These are phyloP conservation scores for Drosophila kepulauana DNA, from an alignment of 1,140 invertebrate species.

Conservation along the genomic window DNA sequence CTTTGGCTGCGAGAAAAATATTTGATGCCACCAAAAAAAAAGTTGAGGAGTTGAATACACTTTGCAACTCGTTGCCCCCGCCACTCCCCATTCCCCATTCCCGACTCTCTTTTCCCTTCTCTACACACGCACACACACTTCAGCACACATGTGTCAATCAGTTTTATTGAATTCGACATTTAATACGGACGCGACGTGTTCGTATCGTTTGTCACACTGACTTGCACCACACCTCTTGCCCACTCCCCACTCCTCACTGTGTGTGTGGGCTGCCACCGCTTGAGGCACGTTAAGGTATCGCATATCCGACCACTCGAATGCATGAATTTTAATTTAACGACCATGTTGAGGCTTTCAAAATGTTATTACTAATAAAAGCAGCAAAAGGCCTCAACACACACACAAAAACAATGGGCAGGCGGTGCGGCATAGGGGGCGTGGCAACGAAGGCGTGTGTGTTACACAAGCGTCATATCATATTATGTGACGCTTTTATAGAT, in stretches of 20 bases:
- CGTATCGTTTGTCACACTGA: constrained; percentile 32
- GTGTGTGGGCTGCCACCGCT: constrained; percentile 23
- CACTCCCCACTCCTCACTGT: neutral
- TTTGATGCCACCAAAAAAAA: constrained; percentile 65
- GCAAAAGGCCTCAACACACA: neutral
- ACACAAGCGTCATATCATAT: constrained; percentile 4
- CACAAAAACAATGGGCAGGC: constrained; percentile 27
- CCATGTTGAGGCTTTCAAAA: constrained; percentile 74
- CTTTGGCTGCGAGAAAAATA: constrained; percentile 29
- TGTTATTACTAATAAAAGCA: constrained; percentile 80
- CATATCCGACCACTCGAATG: constrained; percentile 54
- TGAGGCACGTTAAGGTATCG: constrained; percentile 34
- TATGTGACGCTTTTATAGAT: constrained; percentile 42
- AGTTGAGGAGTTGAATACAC: no score
- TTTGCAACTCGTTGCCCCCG: constrained; percentile 7
- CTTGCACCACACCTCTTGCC: neutral
- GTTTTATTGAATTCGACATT: constrained; percentile 82
- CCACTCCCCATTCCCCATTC: no score
- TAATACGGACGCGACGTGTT: constrained; percentile 56
- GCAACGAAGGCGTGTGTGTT: neutral
- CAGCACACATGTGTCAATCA: constrained; percentile 72
- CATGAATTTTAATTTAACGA: constrained; percentile 69
- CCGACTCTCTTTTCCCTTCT: neutral
- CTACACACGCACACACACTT: constrained; percentile 15
- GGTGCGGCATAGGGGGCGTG: constrained; percentile 3